Conservation (phyloP, 2,888 invertebrate species). For the Folsomia manolachei region DNA sequence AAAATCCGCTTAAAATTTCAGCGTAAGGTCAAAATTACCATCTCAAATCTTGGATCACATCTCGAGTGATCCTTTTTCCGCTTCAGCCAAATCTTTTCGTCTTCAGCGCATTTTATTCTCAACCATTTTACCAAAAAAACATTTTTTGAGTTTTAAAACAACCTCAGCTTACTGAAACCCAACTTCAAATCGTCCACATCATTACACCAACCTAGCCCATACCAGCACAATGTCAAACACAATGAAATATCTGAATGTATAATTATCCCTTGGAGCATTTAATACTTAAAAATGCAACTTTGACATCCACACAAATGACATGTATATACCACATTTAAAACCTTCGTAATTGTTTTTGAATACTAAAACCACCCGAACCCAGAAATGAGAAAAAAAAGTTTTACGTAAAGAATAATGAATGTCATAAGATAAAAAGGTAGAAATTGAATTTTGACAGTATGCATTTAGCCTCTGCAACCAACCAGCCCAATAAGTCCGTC, state of each 20-base stretch:
- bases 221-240: neutral
- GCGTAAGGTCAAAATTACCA: constrained; percentile 4
- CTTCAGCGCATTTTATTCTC: neutral
- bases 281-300: neutral
- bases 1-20: neutral
- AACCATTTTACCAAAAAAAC: too few relatives aligned
- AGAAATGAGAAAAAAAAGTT: too few relatives aligned
- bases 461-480: too few relatives aligned
- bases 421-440: neutral
- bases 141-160: too few relatives aligned
- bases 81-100: neutral
- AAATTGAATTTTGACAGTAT: too few relatives aligned
- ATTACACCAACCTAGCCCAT: neutral
- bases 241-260: neutral
- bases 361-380: too few relatives aligned
- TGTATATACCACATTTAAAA: too few relatives aligned
- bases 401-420: too few relatives aligned
- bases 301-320: neutral
- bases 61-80: neutral
- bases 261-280: constrained; percentile 5
- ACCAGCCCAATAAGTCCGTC: too few relatives aligned
- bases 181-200: too few relatives aligned
- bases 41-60: neutral
- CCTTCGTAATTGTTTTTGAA: too few relatives aligned
- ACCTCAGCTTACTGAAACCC: too few relatives aligned